Evolutionary conservation across 2,113 vertebrate genomes (phyloP), one percentile per base, ranked within the genome.

Genomic region (Channa maculata): DNA sequence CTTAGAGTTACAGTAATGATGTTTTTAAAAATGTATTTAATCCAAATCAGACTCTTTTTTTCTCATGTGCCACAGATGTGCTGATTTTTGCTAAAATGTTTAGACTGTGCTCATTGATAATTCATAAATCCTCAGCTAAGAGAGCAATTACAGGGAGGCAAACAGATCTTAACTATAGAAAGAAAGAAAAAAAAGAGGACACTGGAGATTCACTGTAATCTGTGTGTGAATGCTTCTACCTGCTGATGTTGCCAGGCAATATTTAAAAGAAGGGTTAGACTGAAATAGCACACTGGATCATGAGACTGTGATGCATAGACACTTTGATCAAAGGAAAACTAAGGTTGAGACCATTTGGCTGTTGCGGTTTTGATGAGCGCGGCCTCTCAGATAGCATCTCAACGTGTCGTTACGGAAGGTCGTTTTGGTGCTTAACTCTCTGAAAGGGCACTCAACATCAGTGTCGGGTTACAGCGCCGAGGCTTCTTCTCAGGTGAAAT

Each of bases 341-440:
- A 60, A 70, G 77, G 82, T 80, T 81, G 78, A 51, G 83, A 69
- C 85, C 82, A 72, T 89, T 90, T 88, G 90, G 84, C 88, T 72
- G 84, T 46, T 88, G 86, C 34, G 87, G 90, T 90, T 89, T 82
- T 68, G 78, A 83, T 24, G 80, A 88, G 84, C 38, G 71, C 41
- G 24, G 79, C 84, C 84, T 88, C 85, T 91, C 81, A 39, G 83
- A 76, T 88, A 69, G 87, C 87, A 86, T 82, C 83, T 79, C 41
- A 5, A 65, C 71, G 71, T 78, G 79, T 89, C 84, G 65, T 85
- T 84, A 84, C 79, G 77, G 85, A 91, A 92, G 89, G 87, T 90
- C 85, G 70, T 79, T 65, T 62, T 72, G 71, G 89, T 79, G 88
- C 83, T 89, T 82, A 85, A 83, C 82, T 75, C 77, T 78, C 79